Conservation (phyloP, 2,797 vertebrate species). For the Tadarida brasiliensis region DNA sequence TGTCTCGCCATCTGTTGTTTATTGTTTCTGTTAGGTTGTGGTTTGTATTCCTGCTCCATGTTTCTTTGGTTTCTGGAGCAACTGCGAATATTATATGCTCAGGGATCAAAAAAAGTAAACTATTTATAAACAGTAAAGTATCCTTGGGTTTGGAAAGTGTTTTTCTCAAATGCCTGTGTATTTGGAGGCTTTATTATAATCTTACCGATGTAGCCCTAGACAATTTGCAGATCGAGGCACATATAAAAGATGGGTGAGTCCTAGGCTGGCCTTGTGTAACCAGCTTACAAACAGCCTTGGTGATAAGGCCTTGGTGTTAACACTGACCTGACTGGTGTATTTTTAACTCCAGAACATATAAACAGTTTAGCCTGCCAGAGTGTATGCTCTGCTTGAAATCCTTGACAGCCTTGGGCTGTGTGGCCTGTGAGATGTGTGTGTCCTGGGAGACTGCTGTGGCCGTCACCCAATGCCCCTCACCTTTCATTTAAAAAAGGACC, state of each 20-base stretch:
- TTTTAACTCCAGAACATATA: conserved; percentile 77
- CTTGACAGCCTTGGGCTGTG: conserved; percentile 44
- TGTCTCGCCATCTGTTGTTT: conserved; percentile 87
- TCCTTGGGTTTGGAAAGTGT: conserved; percentile 85
- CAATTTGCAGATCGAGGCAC: conserved; percentile 76
- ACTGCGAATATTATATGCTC: conserved; percentile 85
- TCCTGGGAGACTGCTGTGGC: conserved; percentile 32
- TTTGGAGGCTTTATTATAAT: conserved; percentile 87
- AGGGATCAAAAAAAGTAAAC: conserved; percentile 88
- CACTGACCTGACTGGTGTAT: conserved; percentile 71
- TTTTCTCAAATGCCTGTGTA: conserved; percentile 84
- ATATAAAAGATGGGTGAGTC: conserved; percentile 62
- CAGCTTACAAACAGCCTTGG: conserved; percentile 68
- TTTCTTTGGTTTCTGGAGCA: conserved; percentile 88
- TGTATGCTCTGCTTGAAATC: conserved; percentile 51
- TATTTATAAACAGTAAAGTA: conserved; percentile 89
- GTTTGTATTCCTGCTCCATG: conserved; percentile 86
- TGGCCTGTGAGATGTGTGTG: not conserved
- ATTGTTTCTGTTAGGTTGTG: conserved; percentile 88
- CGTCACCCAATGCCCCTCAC: not conserved
- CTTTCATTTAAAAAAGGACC: not conserved
- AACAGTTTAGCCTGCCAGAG: conserved; percentile 74
- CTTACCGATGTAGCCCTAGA: conserved; percentile 81
- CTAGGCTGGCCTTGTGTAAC: conserved; percentile 68
- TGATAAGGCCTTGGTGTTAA: conserved; percentile 83